Percentiles rank a stretch among this genome's conserved stretches.
Evolutionary conservation across 2,888 invertebrate genomes (phyloP).

Genomic region (Zeuzera pyrina): DNA sequence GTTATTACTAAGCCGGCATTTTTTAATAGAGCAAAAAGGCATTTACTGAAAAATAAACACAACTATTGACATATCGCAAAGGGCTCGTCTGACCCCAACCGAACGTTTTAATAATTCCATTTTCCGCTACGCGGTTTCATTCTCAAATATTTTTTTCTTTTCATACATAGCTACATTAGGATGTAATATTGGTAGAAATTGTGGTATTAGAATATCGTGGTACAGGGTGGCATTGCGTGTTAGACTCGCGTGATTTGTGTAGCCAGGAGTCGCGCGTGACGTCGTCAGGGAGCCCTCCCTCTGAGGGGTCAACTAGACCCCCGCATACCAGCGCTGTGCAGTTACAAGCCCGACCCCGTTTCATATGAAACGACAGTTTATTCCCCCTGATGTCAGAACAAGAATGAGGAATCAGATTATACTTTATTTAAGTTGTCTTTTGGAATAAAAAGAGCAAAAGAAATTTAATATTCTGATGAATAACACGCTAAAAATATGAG

Average conservation of each 20-base stretch:
- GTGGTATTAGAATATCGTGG: slow-evolving; percentile 17
- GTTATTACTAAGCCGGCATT: slow-evolving; percentile 55
- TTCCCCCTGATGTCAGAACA: slow-evolving; percentile 42
- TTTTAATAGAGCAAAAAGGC: slow-evolving; percentile 51
- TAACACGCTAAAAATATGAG: too few species aligned
- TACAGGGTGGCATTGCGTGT: slow-evolving; percentile 45
- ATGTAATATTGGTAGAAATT: too few species aligned
- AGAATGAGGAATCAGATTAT: slow-evolving; percentile 37
- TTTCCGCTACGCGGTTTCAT: too few species aligned
- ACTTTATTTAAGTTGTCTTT: too few species aligned
- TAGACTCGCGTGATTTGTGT: slow-evolving; percentile 63
- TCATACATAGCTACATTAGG: too few species aligned
- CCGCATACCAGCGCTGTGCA: slow-evolving; percentile 55
- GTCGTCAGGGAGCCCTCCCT: slow-evolving; percentile 46
- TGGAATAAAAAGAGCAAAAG: too few species aligned
- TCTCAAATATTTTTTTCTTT: too few species aligned
- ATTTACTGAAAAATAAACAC: slow-evolving; percentile 60
- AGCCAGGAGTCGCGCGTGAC: slow-evolving; percentile 60
- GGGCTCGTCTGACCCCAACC: too few species aligned
- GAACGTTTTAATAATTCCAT: too few species aligned
- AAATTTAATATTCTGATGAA: too few species aligned
- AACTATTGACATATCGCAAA: slow-evolving; percentile 57
- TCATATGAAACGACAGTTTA: slow-evolving; percentile 61
- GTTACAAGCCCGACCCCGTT: slow-evolving; percentile 62
- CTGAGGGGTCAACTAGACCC: slow-evolving; percentile 43